phyloP scores from a whole-genome alignment of 2,888 invertebrate species.

The Pasiphila rectangulata region DNA sequence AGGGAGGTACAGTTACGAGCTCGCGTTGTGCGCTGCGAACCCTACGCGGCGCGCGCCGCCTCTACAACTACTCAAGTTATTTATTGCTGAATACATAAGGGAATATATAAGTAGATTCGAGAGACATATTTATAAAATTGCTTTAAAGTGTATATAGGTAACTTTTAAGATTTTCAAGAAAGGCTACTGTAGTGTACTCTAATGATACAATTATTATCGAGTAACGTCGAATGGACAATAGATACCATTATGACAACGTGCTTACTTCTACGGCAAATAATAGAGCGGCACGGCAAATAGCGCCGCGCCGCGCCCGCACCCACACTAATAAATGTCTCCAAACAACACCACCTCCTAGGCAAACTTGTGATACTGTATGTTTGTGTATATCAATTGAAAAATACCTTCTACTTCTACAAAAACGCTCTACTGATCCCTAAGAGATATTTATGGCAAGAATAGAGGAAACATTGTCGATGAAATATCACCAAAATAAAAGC shows the following conservation, averaged over 20 bases:
- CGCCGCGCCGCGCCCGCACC: constrained; percentile 46
- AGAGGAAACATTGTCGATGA: constrained; percentile 70
- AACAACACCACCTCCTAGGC: constrained; percentile 73
- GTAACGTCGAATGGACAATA: constrained; percentile 80
- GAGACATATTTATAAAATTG: constrained; percentile 79
- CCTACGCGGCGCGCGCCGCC: constrained; percentile 59
- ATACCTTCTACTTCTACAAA: constrained; percentile 70
- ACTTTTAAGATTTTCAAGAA: constrained; percentile 79
- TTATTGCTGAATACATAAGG: constrained; percentile 81
- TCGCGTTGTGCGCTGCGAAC: constrained; percentile 81
- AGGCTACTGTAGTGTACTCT: constrained; percentile 81
- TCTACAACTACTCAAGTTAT: constrained; percentile 75
- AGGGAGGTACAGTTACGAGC: constrained; percentile 75
- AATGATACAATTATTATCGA: constrained; percentile 81
- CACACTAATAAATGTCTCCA: constrained; percentile 71
- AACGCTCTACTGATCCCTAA: constrained; percentile 73
- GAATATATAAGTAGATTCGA: constrained; percentile 75
- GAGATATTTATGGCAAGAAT: constrained; percentile 77
- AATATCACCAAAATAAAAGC: constrained; percentile 62
- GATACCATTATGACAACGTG: constrained; percentile 76
- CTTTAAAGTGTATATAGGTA: constrained; percentile 79
- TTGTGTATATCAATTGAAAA: constrained; percentile 77
- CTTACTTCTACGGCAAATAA: constrained; percentile 77
- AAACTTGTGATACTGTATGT: constrained; percentile 72
- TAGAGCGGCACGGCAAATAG: constrained; percentile 68